phyloP scores from a whole-genome alignment of 2,888 invertebrate species.

The Ennomos erosarius region DNA sequence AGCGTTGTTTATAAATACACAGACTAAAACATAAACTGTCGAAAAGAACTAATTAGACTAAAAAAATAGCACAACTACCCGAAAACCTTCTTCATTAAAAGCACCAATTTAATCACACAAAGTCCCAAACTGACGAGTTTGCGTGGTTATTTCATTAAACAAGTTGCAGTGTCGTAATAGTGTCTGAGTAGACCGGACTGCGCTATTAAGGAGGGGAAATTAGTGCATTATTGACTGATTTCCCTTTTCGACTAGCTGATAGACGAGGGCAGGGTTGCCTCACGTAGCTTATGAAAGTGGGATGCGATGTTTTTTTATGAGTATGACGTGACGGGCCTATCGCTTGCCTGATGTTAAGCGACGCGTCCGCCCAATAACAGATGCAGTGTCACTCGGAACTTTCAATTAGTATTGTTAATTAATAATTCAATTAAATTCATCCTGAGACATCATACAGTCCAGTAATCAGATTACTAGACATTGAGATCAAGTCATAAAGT shows the following conservation, averaged over 20 bases:
- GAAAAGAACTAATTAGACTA: too few species aligned
- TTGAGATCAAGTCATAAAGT: too few species aligned
- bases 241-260: constrained; percentile 81
- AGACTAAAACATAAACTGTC: too few species aligned
- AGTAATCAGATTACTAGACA: too few species aligned
- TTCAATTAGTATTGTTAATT: too few species aligned
- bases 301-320: constrained; percentile 41
- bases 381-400: too few species aligned
- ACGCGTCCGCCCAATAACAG: too few species aligned
- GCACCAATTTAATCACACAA: constrained; percentile 14
- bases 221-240: constrained; percentile 85
- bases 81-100: constrained; percentile 6
- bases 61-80: not conserved
- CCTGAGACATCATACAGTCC: too few species aligned
- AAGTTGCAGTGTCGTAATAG: constrained; percentile 46
- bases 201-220: constrained; percentile 81
- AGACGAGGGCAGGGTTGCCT: constrained; percentile 50
- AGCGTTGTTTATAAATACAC: too few species aligned
- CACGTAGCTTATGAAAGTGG: constrained; percentile 36
- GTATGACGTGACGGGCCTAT: too few species aligned
- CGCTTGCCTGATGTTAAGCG: too few species aligned
- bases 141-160: constrained; percentile 44
- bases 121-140: constrained; percentile 21
- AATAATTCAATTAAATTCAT: too few species aligned
- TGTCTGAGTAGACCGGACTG: constrained; percentile 47